These are phyloP conservation scores for Ctenopoma multispine DNA, from an alignment of 2,797 vertebrate genomes.

Conservation along the genomic window DNA sequence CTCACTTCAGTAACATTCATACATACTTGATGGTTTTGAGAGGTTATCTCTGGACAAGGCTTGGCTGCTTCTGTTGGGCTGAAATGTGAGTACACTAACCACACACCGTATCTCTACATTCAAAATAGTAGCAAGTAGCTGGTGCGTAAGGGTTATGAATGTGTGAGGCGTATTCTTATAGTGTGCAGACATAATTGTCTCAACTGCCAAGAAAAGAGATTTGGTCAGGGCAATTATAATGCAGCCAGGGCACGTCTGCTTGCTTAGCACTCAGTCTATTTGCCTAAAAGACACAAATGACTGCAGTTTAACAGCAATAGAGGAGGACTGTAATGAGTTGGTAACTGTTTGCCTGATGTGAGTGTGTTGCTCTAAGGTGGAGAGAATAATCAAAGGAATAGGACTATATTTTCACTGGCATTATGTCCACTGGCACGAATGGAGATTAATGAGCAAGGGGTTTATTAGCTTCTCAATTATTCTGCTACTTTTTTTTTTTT, in stretches of 20 bases:
- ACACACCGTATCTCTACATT: not conserved
- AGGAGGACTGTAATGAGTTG: constrained; percentile 67
- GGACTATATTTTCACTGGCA: constrained; percentile 56
- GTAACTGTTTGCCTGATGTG: constrained; percentile 70
- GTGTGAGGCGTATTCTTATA: not conserved
- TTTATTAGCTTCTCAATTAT: constrained; percentile 61
- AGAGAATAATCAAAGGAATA: constrained; percentile 64
- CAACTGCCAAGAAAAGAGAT: constrained; percentile 70
- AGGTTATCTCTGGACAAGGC: constrained; percentile 27
- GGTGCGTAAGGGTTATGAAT: not conserved
- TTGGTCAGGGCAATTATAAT: constrained; percentile 72
- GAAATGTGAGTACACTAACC: constrained; percentile 21
- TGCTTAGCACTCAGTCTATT: constrained; percentile 69
- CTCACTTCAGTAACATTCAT: constrained; percentile 15
- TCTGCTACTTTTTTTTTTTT: constrained; percentile 11
- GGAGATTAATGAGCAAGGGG: constrained; percentile 66
- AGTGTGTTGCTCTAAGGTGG: constrained; percentile 63
- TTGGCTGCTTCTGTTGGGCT: not conserved
- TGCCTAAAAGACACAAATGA: constrained; percentile 79
- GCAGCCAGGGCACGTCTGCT: constrained; percentile 65
- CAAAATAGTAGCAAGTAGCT: not conserved
- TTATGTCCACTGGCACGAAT: constrained; percentile 63
- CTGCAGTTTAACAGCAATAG: constrained; percentile 75
- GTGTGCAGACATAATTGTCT: constrained; percentile 56
- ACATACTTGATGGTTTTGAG: constrained; percentile 1